Conservation (phyloP, 2,888 invertebrate species). For the Mystacides longicornis region DNA sequence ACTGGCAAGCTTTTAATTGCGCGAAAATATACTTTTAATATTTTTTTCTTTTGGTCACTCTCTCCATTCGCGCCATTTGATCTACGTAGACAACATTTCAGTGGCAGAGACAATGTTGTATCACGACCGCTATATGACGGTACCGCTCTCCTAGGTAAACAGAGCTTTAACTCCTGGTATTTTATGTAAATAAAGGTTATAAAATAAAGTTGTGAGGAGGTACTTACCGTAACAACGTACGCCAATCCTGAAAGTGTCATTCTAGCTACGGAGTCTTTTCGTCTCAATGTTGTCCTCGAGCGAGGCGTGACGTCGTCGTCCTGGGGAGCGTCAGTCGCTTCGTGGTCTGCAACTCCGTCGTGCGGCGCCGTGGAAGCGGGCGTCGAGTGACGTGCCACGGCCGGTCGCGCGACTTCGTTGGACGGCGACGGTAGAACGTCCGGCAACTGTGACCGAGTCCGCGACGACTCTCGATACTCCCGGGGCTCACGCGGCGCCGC, state of each 20-base stretch:
- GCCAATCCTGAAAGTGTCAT: slow-evolving; percentile 75
- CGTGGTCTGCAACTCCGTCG: slow-evolving; percentile 40
- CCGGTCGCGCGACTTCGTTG: slow-evolving; percentile 40
- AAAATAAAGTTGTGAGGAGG: too few species aligned
- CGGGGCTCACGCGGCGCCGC: slow-evolving; percentile 40
- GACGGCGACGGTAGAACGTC: slow-evolving; percentile 34
- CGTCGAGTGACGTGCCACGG: slow-evolving; percentile 38
- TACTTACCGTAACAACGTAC: slow-evolving; percentile 70
- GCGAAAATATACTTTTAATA: too few species aligned
- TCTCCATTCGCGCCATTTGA: too few species aligned
- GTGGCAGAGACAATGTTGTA: too few species aligned
- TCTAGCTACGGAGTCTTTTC: slow-evolving; percentile 75
- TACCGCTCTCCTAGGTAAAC: too few species aligned
- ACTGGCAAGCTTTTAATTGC: too few species aligned
- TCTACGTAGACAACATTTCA: too few species aligned
- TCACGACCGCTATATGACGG: too few species aligned
- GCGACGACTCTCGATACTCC: slow-evolving; percentile 41
- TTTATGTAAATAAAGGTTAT: too few species aligned
- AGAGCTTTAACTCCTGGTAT: too few species aligned
- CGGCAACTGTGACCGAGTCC: slow-evolving; percentile 32
- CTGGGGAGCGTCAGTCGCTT: slow-evolving; percentile 37
- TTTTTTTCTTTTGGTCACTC: too few species aligned
- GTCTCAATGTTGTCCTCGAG: slow-evolving; percentile 38
- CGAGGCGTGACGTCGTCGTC: slow-evolving; percentile 37
- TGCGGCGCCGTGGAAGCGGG: slow-evolving; percentile 45